Base-by-base conservation (phyloP, 2,888 invertebrate species). In the Sinelater perroti region DNA sequence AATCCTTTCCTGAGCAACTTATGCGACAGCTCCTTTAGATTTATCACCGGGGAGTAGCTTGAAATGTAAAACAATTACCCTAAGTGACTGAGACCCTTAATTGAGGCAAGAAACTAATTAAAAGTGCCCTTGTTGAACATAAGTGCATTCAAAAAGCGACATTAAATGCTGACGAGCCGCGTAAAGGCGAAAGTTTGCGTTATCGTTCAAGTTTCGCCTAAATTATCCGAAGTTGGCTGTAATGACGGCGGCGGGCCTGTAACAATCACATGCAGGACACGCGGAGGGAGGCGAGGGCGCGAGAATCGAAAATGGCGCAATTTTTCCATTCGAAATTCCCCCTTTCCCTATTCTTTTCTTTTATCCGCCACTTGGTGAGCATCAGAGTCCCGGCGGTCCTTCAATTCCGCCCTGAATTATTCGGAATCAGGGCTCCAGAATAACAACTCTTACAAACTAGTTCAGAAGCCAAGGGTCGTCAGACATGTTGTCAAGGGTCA, bases 391-490 rank as follows among this genome's bases (percentile, higher is more conserved):
- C 64, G 8, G 44, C 49, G 59, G 62, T 46, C 61, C 64, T 62
- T 54, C 64, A 59, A 64, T 62, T 63, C 61, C 57, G 54, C 53
- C 56, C 38, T 62, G 61, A 62, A 64, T 64, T 62, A 64, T 64
- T 64, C 62, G 54, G 59, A 64, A 64, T 62, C 64, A 64, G 56
- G 62, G 60, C 57, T 60, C 56, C 60, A 49, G 61, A 64, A 64
- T 61, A 62, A 62, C 64, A 62, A 60, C 61, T 50, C 55, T 50
- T 53, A 44, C 54, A 59, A 59, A 55, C 59, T 53, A 54, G 55
- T 55, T 55, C 59, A 50, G 55, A 53, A 46, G 50, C 55, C 50
- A 54, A 59, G 59, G 59, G 59, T 59, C 55, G 44, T 24, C 16
- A 26, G 53, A 53, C 53, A 53, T 53, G 35, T 36, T 53, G 53